Base-by-base conservation (phyloP, 1,140 invertebrate genomes). In the Agrypnia vestita region DNA sequence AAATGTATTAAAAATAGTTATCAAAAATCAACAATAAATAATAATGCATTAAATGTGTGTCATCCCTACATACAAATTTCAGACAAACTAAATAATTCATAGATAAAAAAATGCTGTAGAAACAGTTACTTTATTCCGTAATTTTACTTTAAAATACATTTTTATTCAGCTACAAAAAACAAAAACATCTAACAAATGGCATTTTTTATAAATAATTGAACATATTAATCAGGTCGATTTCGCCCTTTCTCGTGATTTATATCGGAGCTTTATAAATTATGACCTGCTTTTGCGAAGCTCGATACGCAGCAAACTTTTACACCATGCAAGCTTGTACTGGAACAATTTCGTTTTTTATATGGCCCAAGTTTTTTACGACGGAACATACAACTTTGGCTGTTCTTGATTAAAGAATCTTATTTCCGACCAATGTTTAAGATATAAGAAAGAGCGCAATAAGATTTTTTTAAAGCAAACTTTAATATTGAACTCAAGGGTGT, bases 171-270 rank as follows among this genome's bases (percentile, higher is more conserved):
- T 47, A 17, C 49, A 51, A 47, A 69, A 49, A 15, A 35, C 47
- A 17, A 19, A 49, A 51, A 49, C 49, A 17, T 47, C 21, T 71
- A 62, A 62, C 59, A 71, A 71, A 71, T 71, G 67, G 67, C 21
- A 71, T 51, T 56, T 77, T 77, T 64, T 53, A 67, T 35, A 35
- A 35, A 35, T 35, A 77, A 77, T 77, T 77, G 61, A 77, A 77
- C 75, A 62, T 77, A 77, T 77, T 77, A 77, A 77, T 77, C 75
- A 77, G 49, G 61, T 12, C 25, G 19, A 51, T 77, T 77, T 51
- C 46, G 25, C 59, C 73, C 73, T 53, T 64, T 47, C 25, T 19
- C 75, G 43, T 51, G 75, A 77, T 77, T 77, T 77, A 77, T 77
- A 46, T 77, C 44, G 25, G 25, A 49, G 44, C 61, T 43, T 67